These are phyloP conservation scores for Spondyliosoma cantharus DNA, from an alignment of 2,797 vertebrate species.

Conservation along the genomic window DNA sequence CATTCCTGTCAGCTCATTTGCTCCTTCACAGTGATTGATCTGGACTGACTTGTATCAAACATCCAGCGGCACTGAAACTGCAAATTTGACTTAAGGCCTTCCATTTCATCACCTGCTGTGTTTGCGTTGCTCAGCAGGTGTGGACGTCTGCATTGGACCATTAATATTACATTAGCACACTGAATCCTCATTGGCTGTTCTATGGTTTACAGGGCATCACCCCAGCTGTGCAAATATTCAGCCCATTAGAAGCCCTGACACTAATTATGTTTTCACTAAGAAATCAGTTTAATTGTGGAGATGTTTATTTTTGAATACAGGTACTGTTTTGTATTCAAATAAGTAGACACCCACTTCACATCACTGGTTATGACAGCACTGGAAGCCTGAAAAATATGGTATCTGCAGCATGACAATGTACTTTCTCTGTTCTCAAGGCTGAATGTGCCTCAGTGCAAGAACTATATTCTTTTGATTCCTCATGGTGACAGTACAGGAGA, in stretches of 20 bases:
- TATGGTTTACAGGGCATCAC: not conserved
- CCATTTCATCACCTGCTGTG: conserved; percentile 6
- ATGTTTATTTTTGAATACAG: not conserved
- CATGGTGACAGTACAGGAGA: not conserved
- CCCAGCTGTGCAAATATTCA: conserved; percentile 3
- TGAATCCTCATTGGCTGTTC: conserved; percentile 9
- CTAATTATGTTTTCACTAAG: not conserved
- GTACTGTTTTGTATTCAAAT: conserved; percentile 8
- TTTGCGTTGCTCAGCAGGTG: conserved; percentile 24
- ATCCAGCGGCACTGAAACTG: not conserved
- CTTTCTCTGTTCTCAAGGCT: not conserved
- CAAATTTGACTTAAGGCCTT: conserved; percentile 9
- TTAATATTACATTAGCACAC: conserved; percentile 39
- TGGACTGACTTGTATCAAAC: conserved; percentile 12
- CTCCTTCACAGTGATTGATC: conserved; percentile 17
- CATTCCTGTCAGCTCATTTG: conserved; percentile 7
- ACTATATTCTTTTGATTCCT: not conserved
- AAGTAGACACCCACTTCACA: conserved; percentile 1
- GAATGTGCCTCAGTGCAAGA: not conserved
- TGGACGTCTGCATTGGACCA: conserved; percentile 13
- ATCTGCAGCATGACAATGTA: not conserved
- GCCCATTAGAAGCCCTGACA: not conserved
- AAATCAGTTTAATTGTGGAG: not conserved
- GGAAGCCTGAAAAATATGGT: not conserved
- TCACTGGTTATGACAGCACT: not conserved